A percentile compares a stretch with the other conserved stretches of the same genome.
phyloP scores from a whole-genome alignment of 2,113 vertebrate species.

The Nasalis larvatus region DNA sequence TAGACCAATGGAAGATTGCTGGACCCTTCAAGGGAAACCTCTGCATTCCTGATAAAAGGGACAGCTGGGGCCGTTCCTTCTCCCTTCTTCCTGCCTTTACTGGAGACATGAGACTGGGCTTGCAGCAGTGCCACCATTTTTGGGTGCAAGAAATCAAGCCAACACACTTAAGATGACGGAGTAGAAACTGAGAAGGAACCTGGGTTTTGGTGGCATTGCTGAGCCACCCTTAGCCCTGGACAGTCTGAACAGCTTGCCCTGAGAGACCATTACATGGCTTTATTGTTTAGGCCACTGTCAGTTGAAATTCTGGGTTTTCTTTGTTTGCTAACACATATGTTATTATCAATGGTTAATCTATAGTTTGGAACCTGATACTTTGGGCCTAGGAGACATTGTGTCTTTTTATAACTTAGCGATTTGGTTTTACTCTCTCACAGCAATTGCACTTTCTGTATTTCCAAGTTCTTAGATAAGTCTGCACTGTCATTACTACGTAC shows the following conservation, averaged over 20 bases:
- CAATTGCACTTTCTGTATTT: neutral
- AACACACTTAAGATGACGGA: neutral
- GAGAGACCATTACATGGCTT: neutral
- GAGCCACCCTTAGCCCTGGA: neutral
- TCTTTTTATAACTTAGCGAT: neutral
- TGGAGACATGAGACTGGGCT: neutral
- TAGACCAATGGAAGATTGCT: neutral
- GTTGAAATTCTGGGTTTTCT: neutral
- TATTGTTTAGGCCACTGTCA: neutral
- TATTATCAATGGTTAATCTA: neutral
- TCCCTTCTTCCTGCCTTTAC: neutral
- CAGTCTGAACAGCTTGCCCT: neutral
- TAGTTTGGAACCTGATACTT: neutral
- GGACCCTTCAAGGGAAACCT: neutral
- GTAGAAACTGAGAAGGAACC: neutral
- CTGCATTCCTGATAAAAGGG: neutral
- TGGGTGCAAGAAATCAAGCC: neutral
- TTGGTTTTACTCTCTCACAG: neutral
- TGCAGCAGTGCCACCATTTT: neutral
- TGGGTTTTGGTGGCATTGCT: neutral
- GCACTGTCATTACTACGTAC: neutral
- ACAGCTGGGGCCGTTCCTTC: neutral
- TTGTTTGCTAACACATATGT: neutral
- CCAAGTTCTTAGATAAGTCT: neutral
- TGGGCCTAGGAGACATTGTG: neutral